Base-by-base conservation (phyloP, 2,113 vertebrate genomes). In the Hirundichthys speculiger region DNA sequence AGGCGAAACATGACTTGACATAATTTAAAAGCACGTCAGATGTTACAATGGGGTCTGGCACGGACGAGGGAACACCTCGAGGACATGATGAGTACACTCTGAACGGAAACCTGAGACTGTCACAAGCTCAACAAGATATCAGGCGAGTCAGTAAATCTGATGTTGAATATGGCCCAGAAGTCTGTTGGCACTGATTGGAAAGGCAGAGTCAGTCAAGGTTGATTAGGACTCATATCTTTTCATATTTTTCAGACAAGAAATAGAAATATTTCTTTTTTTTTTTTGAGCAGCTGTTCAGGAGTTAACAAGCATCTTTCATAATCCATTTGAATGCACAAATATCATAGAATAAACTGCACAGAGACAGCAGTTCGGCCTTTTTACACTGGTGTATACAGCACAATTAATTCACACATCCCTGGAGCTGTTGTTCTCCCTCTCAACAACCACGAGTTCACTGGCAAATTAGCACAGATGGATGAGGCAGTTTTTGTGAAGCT, bases 81-180 rank as follows among this genome's bases (percentile, higher is more conserved):
- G 56, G 55, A 55, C 64, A 39, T 18, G 11, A 5, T 38, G 52
- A 13, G 48, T 48, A 41, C 49, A 64, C 20, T 18, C 46, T 70
- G 18, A 58, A 46, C 0, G 5, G 46, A 55, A 51, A 64, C 52
- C 18, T 53, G 58, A 64, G 59, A 46, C 46, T n/a, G 34, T 22
- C 15, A 25, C 15, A 39, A 25, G 46, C 56, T 54, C 16, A 47
- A 30, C 34, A 57, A 43, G 46, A 27, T 59, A 52, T 55, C 13
- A 57, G 25, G 21, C 15, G 47, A 64, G 54, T 63, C 53, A 73
- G 64, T 42, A 18, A 65, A 73, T 43, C 10, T 61, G 38, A 43
- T 66, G 51, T 27, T 62, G 39, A 59, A 56, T 55, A 25, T 52
- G 60, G 58, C 52, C 50, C 25, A 24, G 49, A 27, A 41, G 39